These are phyloP conservation scores for Umimayanthus chanpuru DNA, from an alignment of 92 coral and sea anemone species.

Conservation along the genomic window DNA sequence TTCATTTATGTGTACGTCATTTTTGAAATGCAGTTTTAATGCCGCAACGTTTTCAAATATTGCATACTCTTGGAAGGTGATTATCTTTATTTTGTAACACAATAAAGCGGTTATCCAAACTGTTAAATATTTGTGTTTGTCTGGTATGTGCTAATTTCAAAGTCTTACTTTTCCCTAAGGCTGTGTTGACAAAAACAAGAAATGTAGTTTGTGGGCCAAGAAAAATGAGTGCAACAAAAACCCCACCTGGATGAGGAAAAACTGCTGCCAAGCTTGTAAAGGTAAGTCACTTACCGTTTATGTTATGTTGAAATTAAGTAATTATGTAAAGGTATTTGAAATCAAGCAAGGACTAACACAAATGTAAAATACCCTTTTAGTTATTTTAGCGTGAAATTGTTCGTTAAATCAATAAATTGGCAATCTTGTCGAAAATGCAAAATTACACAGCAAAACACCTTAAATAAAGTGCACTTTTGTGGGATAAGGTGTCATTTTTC, in stretches of 20 bases:
- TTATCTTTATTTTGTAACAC: neutral
- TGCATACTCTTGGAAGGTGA: neutral
- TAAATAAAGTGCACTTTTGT: too few relatives aligned
- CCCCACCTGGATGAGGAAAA: conserved; percentile 16
- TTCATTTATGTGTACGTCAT: too few relatives aligned
- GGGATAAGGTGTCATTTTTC: neutral
- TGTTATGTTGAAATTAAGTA: too few relatives aligned
- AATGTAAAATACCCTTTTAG: too few relatives aligned
- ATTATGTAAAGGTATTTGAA: neutral
- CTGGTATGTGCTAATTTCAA: neutral
- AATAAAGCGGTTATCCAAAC: neutral
- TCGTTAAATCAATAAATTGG: too few relatives aligned
- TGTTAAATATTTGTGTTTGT: neutral
- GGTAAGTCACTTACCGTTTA: neutral
- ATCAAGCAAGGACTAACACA: neutral
- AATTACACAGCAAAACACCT: too few relatives aligned
- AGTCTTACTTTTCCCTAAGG: conserved; percentile 6
- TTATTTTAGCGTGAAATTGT: too few relatives aligned
- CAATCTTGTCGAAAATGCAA: too few relatives aligned
- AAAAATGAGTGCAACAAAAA: neutral
- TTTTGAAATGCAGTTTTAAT: too few relatives aligned
- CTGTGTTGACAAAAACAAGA: conserved; percentile 14
- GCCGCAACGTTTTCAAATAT: too few relatives aligned
- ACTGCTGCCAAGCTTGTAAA: conserved; percentile 25
- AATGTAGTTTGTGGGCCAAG: conserved; percentile 11